Base-by-base conservation (phyloP, 2,113 vertebrate genomes). In the Saccopteryx bilineata region DNA sequence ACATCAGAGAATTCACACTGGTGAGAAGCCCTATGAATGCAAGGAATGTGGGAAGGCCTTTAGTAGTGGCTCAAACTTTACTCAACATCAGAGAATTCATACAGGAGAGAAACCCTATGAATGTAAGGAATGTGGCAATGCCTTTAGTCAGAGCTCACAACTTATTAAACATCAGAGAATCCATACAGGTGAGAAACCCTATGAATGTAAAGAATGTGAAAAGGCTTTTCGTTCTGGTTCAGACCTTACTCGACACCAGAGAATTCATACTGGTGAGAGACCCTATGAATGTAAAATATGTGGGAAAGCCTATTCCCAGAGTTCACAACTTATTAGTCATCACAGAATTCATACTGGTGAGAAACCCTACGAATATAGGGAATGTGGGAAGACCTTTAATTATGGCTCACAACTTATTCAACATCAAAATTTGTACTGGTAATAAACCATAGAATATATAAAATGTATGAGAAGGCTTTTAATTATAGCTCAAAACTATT, bases 31-130 rank as follows among this genome's bases (percentile, higher is more conserved):
- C 4, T 98, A 99, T 96, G 98, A 95, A 95, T 99, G 98, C 96
- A 98, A 98, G 1, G 98, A 98, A 46, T 99, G 98, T 26, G 98
- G 98, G 0, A 99, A 98, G 79, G 96, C 97, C 31, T 98, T 98
- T 56, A 97, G 97, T 39, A 97, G 94, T 82, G 96, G 97, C 28
- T 98, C 97, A 10, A 97, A 98, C 76, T 96, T 96, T 86, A 97
- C 96, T 80, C 91, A 91, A 0, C 0, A 94, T 87, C 97, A 96
- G 94, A 95, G 90, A 86, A 97, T 98, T 96, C 95, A 97, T 61
- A 95, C 33, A 0, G 78, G 96, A 58, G 97, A 97, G 63, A 90
- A 95, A 75, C 93, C 80, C 15, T 96, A 94, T 93, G 72, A 91
- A 52, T 96, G 95, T 91, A 93, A 97, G 84, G 87, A 97, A 80